Base-by-base conservation (phyloP, 2,797 vertebrate species). In the Cebuella pygmaea region DNA sequence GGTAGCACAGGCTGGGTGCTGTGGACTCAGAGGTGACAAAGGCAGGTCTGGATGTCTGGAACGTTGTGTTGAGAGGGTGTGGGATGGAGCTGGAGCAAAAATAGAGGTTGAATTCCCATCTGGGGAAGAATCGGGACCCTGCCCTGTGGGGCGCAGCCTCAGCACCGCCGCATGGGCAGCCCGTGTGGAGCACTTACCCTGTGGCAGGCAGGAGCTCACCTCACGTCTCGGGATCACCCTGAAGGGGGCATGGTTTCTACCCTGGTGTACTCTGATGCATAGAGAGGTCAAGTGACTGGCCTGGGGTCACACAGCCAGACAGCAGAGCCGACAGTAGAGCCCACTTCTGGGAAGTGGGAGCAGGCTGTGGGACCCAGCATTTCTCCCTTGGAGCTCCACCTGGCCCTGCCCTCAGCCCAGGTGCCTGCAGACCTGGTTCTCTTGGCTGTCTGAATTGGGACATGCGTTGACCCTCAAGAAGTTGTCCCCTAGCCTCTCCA, bases 181-280 rank as follows among this genome's bases (percentile, higher is more conserved):
- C 13, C 0, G 1, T 14, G 6, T 0, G 0, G 5, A 36, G 13
- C 6, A 1, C 17, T 19, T 7, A 0, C 22, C 1, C 2, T 2
- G 13, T 50, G 6, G 67, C 70, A n/a, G 85, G 19, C n/a, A 10
- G 79, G 7, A 20, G 44, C 81, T 55, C 76, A 15, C 41, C 70
- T 14, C 3, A 7, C 9, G 19, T 14, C 48, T 39, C 22, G 1
- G 36, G 20, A 4, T 22, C 27, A 7, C 19, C 27, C 50, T 14
- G 14, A 24, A 61, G 20, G 10, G 75, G 33, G 5, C 75, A 1
- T 13, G 2, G 0, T 39, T 41, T 46, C 9, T 9, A 8, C 22
- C 55, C 36, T 1, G 3, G 33, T 15, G 4, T 22, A 4, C 44
- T 33, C 52, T 70, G 57, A 46, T 24, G 20, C 41, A n/a, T 76